Conservation (phyloP, 1,140 invertebrate species). For the Drosophila arawakana region DNA sequence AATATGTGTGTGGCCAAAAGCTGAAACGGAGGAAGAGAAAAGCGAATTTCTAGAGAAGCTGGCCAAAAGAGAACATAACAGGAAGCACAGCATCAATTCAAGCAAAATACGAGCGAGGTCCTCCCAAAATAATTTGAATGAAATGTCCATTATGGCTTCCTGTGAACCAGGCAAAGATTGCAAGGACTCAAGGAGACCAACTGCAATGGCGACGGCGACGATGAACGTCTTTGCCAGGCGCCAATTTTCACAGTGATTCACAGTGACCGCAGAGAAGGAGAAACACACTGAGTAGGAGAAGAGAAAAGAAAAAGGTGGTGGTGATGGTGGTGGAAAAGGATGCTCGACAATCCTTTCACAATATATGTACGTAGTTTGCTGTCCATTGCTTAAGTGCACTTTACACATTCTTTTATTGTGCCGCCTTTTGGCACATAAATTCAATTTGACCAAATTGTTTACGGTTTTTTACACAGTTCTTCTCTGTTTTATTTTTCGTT, state of each 20-base stretch:
- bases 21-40: background rate
- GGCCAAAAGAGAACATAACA: conserved; percentile 56
- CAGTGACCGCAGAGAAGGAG: conserved; percentile 58
- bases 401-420: conserved; percentile 75
- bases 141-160: conserved; percentile 84
- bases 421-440: conserved; percentile 68
- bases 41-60: conserved; percentile 11
- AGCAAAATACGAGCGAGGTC: conserved; percentile 55
- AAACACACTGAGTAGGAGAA: too few species aligned
- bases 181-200: conserved; percentile 38
- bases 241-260: conserved; percentile 64
- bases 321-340: background rate
- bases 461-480: conserved; percentile 32
- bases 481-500: conserved; percentile 21
- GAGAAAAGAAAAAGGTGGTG: background rate
- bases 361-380: conserved; percentile 13
- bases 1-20: conserved; percentile 51
- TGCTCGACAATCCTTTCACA: conserved; percentile 62
- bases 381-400: conserved; percentile 75
- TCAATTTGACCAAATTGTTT: conserved; percentile 75
- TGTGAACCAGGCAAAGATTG: conserved; percentile 48
- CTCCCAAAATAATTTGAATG: conserved; percentile 82
- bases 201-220: conserved; percentile 14
- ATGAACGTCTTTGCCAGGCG: conserved; percentile 58
- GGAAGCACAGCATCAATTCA: conserved; percentile 75